Base-by-base conservation (phyloP, 2,888 invertebrate species). In the Toxonevra muliebris region DNA sequence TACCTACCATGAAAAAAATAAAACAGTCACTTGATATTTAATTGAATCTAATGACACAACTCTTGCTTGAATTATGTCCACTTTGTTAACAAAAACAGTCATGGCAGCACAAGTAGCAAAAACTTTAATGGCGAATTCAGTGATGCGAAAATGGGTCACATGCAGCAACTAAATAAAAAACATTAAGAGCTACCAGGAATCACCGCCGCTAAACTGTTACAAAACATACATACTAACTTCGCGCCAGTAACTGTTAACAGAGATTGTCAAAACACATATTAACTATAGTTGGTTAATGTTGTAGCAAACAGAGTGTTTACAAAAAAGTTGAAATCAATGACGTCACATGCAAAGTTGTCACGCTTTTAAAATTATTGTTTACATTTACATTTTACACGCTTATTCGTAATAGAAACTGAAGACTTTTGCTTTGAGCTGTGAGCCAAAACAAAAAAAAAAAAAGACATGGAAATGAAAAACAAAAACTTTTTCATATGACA, bases 341-440 rank as follows among this genome's bases (percentile, higher is more conserved):
- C 48, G 48, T 48, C 48, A 48, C 48, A 48, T 48, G 48, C 48
- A 0, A 13, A 13, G 48, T 30, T 30, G 30, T 30, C 30, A 30
- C 30, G 30, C 30, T 30, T 30, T 30, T 30, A 30, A 30, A 30
- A 30, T 11, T 52, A 40, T 52, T 61, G 11, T 15, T 1, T 15
- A 42, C 62, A 53, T 52, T 65, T 65, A 13, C 48, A 42, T 58
- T 53, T 40, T 42, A 42, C 59, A 52, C 30, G 52, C 59, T 9
- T n/a, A 53, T 53, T 65, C 58, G 52, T 43, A 65, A 52, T 30
- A 65, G 42, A 5, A 7, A n/a, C 45, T 19, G 41, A 41, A 43
- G 41, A n/a, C 43, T 53, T 20, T 45, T 57, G 41, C 30, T 13
- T 41, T 15, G 54, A 42, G 43, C 40, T 40, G 3, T 55, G 30